Conservation (phyloP, 2,797 vertebrate genomes). For the Paedocypris micromegethes region DNA sequence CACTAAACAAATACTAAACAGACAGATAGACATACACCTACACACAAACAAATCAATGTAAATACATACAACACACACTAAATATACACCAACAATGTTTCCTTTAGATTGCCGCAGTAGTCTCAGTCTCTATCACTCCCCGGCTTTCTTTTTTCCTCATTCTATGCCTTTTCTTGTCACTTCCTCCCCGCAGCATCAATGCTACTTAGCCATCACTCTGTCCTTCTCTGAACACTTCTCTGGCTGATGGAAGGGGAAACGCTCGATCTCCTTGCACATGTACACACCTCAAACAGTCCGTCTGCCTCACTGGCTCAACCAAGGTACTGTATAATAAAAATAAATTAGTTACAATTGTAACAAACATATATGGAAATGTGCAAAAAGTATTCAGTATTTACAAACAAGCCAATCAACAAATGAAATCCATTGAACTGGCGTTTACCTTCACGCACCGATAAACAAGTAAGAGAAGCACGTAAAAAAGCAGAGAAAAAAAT, state of each 20-base stretch:
- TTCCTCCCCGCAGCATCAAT: conserved; percentile 23
- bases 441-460: too few relatives aligned
- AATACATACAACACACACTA: not conserved
- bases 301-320: not conserved
- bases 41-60: too few relatives aligned
- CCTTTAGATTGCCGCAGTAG: not conserved
- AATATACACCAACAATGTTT: not conserved
- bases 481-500: too few relatives aligned
- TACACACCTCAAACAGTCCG: conserved; percentile 3
- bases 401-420: too few relatives aligned
- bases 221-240: conserved; percentile 11
- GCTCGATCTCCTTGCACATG: conserved; percentile 6
- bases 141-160: not conserved
- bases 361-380: too few relatives aligned
- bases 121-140: not conserved
- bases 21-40: too few relatives aligned
- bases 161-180: conserved; percentile 5
- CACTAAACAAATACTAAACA: too few relatives aligned
- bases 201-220: conserved; percentile 17
- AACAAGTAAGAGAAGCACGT: too few relatives aligned
- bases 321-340: not conserved
- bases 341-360: not conserved
- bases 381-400: too few relatives aligned
- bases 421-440: too few relatives aligned
- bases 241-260: conserved; percentile 16